A percentile compares a stretch with the other conserved stretches of the same genome.
Evolutionary conservation across 1,140 invertebrate genomes (phyloP).

Genomic region (Anastatus disparis): DNA sequence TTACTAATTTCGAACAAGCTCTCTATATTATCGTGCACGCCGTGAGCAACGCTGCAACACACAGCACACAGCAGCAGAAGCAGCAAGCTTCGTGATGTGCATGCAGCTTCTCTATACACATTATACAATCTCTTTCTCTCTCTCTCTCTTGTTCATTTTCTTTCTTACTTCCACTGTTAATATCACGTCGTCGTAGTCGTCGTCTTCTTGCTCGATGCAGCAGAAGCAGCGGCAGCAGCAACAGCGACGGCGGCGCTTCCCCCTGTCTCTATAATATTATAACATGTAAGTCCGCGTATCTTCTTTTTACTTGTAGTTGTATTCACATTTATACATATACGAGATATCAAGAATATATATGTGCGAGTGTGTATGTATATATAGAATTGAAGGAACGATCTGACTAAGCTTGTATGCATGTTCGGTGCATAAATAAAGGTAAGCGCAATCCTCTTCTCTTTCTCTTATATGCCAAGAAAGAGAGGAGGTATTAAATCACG

Average conservation of each 20-base stretch:
- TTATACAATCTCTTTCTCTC: not conserved
- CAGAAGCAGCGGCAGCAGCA: constrained; percentile 46
- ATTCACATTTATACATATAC: too few relatives aligned
- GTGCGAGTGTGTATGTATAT: not conserved
- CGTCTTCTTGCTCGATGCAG: constrained; percentile 32
- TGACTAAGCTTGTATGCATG: constrained; percentile 52
- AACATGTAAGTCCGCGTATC: not conserved
- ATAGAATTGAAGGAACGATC: not conserved
- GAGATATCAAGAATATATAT: too few relatives aligned
- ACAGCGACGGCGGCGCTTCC: not conserved
- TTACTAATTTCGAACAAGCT: constrained; percentile 58
- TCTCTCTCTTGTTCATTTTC: constrained; percentile 42
- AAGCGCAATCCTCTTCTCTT: constrained; percentile 34
- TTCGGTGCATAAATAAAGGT: constrained; percentile 65
- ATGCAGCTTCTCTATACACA: constrained; percentile 43
- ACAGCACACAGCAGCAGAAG: not conserved
- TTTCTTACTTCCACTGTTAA: not conserved
- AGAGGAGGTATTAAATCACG: constrained; percentile 49
- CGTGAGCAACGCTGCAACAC: not conserved
- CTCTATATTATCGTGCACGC: constrained; percentile 7
- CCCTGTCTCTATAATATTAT: not conserved
- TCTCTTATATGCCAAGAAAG: too few relatives aligned
- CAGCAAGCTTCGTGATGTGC: too few relatives aligned
- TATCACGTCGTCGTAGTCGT: not conserved
- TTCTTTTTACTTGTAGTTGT: too few relatives aligned